Evolutionary conservation across 1,140 invertebrate genomes (phyloP), one percentile per base, ranked within the genome.

Genomic region (Nasonia giraulti): DNA sequence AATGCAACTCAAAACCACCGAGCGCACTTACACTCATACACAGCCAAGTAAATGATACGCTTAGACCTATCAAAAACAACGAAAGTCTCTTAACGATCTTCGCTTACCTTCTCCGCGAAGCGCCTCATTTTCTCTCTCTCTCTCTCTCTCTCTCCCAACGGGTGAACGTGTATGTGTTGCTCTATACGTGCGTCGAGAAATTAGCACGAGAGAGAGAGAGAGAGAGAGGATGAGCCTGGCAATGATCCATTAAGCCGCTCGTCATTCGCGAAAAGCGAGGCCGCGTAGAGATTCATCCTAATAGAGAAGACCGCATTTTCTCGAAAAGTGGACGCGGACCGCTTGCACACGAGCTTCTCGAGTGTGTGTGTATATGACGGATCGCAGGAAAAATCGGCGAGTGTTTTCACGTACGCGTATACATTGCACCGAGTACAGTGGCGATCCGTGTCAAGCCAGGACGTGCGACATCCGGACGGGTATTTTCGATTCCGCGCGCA

Each of bases 151-250:
- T 76, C 23, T 6, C 23, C 1, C 7, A 50, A 68, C 88, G 88
- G 89, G 90, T 91, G 88, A 89, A 89, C 89, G 90, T 91, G 83
- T 37, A 37, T 37, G 5, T 89, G 87, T 90, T 89, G 90, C 90
- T 89, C 11, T 71, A 10, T 88, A 89, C 88, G 87, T 89, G 87
- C 88, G 88, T 86, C n/a, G 89, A 7, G 27, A 81, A 81, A 81
- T 81, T 81, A 81, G 69, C 27, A 81, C 74, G 80, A 37, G 79
- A 23, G 12, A n/a, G n/a, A n/a, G n/a, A n/a, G n/a, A n/a, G n/a
- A n/a, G n/a, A n/a, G n/a, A 66, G 31, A 80, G 44, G 68, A 81
- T 50, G 68, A 80, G 62, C 33, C 66, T 69, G 62, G 79, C 79
- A 69, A 80, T 80, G 79, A 80, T 80, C 79, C 66, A 80, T 80